These are phyloP conservation scores for Dendrocopos noguchii DNA, from an alignment of 2,113 vertebrate genomes.

Conservation along the genomic window DNA sequence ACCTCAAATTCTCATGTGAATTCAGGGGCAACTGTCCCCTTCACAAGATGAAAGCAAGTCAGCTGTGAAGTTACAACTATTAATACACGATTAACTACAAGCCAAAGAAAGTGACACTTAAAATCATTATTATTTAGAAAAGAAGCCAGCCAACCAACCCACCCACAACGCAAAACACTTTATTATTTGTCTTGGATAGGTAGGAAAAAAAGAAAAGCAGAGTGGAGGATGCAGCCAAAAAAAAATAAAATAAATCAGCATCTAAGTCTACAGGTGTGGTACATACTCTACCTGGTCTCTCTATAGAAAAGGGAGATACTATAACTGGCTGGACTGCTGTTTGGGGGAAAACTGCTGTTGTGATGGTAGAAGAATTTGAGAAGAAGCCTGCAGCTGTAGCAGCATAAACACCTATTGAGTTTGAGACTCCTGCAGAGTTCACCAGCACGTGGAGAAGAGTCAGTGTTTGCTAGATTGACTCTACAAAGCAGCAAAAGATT, in stretches of 20 bases:
- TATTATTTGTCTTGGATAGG: neutral
- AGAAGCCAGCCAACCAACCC: too few species aligned
- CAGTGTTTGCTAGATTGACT: neutral
- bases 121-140: too few species aligned
- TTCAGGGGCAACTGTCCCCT: neutral
- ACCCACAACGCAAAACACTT: neutral
- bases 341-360: conserved; percentile 75
- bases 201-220: too few species aligned
- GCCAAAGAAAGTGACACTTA: too few species aligned
- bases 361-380: conserved; percentile 73
- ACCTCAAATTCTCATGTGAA: neutral
- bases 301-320: conserved; percentile 68
- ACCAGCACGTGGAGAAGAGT: conserved; percentile 78
- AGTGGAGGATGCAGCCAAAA: neutral
- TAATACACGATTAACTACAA: neutral
- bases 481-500: neutral
- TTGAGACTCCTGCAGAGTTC: conserved; percentile 80
- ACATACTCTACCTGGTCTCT: conserved; percentile 76
- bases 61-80: neutral
- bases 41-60: neutral
- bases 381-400: conserved; percentile 77
- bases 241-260: too few species aligned
- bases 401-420: conserved; percentile 76
- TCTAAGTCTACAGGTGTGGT: neutral
- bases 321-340: conserved; percentile 72